These are phyloP conservation scores for Samia ricini DNA, from an alignment of 1,140 invertebrate species.

Conservation along the genomic window DNA sequence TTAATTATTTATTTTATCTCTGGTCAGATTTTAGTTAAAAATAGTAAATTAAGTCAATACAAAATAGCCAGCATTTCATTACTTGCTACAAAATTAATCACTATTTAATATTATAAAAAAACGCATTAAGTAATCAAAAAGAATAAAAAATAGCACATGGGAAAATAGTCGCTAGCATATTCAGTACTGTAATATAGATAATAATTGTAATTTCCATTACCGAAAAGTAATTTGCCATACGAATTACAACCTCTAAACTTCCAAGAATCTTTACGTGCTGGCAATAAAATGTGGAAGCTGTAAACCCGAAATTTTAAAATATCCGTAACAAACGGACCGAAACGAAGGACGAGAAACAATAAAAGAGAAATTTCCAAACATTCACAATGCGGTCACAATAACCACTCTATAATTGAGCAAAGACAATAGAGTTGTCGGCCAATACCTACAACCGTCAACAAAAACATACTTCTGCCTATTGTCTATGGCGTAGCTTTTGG, in stretches of 20 bases:
- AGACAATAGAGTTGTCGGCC: constrained; percentile 43
- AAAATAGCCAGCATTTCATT: no score
- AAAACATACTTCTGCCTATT: constrained; percentile 16
- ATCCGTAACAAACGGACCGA: neutral
- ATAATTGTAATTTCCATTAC: no score
- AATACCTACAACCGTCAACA: constrained; percentile 25
- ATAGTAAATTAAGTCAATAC: no score
- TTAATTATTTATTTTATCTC: no score
- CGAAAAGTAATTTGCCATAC: neutral
- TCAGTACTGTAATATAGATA: no score
- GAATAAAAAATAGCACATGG: no score
- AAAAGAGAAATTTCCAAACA: constrained; percentile 59
- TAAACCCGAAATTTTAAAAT: constrained; percentile 41
- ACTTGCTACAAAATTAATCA: no score
- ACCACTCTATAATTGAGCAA: constrained; percentile 66
- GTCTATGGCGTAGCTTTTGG: constrained; percentile 44
- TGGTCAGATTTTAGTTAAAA: no score
- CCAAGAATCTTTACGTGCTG: constrained; percentile 28
- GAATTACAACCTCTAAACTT: constrained; percentile 13
- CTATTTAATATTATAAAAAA: no score
- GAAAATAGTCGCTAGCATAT: no score
- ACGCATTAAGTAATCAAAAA: no score
- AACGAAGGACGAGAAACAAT: constrained; percentile 19
- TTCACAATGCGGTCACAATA: constrained; percentile 40
- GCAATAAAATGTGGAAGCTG: constrained; percentile 53